Percentiles rank a stretch among this genome's conserved stretches.
Evolutionary conservation across 1,140 invertebrate species (phyloP).

Genomic region (Carposina sasakii): DNA sequence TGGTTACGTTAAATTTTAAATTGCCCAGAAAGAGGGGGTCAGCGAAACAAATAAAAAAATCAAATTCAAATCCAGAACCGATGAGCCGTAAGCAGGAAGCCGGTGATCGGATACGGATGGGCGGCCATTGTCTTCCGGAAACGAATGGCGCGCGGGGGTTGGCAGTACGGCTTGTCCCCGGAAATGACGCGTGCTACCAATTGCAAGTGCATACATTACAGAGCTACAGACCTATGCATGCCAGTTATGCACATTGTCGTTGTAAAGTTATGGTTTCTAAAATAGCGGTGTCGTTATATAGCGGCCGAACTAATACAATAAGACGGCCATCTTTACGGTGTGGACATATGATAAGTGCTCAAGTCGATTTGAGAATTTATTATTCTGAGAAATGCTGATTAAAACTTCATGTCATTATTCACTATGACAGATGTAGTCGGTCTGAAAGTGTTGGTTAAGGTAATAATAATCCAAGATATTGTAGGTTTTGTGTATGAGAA

Average conservation of each 20-base stretch:
- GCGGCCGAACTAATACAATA: neutral
- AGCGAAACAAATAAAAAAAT: no score
- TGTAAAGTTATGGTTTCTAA: no score
- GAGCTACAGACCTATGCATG: conserved; percentile 3
- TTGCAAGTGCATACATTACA: conserved; percentile 21
- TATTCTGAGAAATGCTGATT: no score
- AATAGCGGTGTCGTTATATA: neutral
- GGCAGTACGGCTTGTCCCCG: conserved; percentile 32
- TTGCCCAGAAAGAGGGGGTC: no score
- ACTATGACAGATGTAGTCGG: no score
- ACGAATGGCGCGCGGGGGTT: conserved; percentile 37
- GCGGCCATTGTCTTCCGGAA: conserved; percentile 58
- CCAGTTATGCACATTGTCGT: no score
- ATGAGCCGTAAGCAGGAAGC: conserved; percentile 31
- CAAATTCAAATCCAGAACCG: no score
- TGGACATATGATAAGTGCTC: neutral
- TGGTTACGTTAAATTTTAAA: no score
- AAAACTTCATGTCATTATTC: no score
- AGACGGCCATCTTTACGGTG: neutral
- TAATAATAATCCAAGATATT: neutral
- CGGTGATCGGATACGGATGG: conserved; percentile 48
- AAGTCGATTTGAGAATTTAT: no score
- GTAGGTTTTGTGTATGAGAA: neutral
- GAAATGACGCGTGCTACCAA: conserved; percentile 36
- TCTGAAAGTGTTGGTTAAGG: no score